phyloP scores from a whole-genome alignment of 2,113 vertebrate genomes.

The Chaetorhynchus papuensis region DNA sequence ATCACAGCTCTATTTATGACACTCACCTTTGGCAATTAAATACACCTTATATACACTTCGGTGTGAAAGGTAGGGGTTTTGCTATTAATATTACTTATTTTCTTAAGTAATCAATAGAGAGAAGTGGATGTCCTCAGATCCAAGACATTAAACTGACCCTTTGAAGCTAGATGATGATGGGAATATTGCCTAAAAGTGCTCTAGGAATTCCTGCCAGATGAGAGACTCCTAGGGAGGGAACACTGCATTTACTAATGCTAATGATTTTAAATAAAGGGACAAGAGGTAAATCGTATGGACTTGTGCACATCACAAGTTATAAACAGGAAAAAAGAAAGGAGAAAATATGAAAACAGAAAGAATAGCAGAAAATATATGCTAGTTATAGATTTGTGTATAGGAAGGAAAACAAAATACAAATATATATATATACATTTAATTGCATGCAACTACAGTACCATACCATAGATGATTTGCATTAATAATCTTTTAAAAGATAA shows the following conservation, averaged over 20 bases:
- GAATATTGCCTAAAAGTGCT: background rate
- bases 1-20: background rate
- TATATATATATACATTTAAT: background rate
- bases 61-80: background rate
- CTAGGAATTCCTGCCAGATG: background rate
- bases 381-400: background rate
- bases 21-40: background rate
- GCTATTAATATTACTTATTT: background rate
- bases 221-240: background rate
- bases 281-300: background rate
- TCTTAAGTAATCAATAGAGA: background rate
- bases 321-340: background rate
- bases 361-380: background rate
- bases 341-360: background rate
- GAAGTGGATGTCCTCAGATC: background rate
- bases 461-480: background rate
- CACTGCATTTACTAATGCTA: background rate
- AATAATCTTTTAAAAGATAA: background rate
- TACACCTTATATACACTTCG: background rate
- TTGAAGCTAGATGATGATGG: background rate
- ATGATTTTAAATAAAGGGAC: background rate
- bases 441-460: background rate
- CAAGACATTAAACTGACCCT: background rate
- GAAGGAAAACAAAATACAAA: background rate
- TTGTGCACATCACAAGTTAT: background rate